These are phyloP conservation scores for Dilophus febrilis DNA, from an alignment of 2,888 invertebrate genomes.

Conservation along the genomic window DNA sequence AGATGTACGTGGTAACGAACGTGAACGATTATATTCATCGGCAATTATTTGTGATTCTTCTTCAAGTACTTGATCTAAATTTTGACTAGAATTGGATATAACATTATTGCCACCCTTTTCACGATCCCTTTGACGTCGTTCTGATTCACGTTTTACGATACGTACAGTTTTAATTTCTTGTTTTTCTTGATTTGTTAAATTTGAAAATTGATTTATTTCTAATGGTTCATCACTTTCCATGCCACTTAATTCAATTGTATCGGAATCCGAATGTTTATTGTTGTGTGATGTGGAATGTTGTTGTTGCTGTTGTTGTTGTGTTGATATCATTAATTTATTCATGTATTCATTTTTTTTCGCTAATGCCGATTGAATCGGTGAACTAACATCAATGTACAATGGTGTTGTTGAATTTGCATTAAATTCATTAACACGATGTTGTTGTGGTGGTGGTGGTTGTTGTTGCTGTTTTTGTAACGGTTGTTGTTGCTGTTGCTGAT, in stretches of 20 bases:
- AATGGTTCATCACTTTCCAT: slow-evolving; percentile 28
- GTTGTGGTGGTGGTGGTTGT: background rate
- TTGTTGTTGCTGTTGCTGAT: slow-evolving; percentile 14
- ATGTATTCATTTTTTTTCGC: slow-evolving; percentile 13
- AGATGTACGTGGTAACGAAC: slow-evolving; percentile 37
- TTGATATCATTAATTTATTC: slow-evolving; percentile 3
- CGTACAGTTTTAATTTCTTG: slow-evolving; percentile 84
- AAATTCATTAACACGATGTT: slow-evolving; percentile 10
- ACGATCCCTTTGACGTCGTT: slow-evolving; percentile 64
- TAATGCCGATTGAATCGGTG: slow-evolving; percentile 13
- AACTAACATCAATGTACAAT: slow-evolving; percentile 49
- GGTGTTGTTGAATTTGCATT: slow-evolving; percentile 34
- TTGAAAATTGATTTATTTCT: slow-evolving; percentile 23
- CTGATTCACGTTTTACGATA: slow-evolving; percentile 83
- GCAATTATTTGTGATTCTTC: slow-evolving; percentile 20
- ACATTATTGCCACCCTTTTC: slow-evolving; percentile 34
- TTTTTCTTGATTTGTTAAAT: slow-evolving; percentile 58
- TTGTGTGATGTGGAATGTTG: no score
- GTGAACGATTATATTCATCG: slow-evolving; percentile 30
- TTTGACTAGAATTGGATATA: slow-evolving; percentile 20
- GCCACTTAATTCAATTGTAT: slow-evolving; percentile 25
- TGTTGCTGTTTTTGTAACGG: slow-evolving; percentile 8
- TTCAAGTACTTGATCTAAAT: slow-evolving; percentile 30
- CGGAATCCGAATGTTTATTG: slow-evolving; percentile 22
- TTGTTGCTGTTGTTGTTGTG: slow-evolving; percentile 5